Conservation (phyloP, 2,113 vertebrate species). For the Deroptyus accipitrinus region DNA sequence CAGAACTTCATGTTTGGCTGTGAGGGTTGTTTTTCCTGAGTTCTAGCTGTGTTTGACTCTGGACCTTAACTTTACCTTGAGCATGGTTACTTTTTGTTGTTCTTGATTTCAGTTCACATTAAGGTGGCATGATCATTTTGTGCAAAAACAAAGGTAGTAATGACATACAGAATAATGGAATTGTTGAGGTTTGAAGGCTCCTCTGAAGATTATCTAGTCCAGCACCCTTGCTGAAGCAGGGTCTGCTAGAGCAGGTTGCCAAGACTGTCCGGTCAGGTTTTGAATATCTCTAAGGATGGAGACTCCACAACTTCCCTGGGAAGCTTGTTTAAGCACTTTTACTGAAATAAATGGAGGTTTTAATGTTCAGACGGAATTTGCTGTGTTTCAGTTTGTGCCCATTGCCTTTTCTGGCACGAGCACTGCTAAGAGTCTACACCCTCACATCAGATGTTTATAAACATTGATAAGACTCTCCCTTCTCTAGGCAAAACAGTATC, state of each 20-base stretch:
- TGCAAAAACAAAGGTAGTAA: background rate
- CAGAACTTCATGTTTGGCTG: background rate
- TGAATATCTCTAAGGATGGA: background rate
- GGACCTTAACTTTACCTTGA: background rate
- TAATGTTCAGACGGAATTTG: background rate
- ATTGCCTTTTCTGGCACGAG: background rate
- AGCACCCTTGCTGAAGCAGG: background rate
- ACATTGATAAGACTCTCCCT: background rate
- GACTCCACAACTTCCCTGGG: background rate
- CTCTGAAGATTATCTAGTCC: background rate
- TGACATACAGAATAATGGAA: background rate
- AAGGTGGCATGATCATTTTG: fast-evolving
- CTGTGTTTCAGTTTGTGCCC: background rate
- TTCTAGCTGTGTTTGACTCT: background rate
- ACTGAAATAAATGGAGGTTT: fast-evolving
- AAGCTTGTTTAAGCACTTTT: background rate
- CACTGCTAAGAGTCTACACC: background rate
- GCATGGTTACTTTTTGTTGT: background rate
- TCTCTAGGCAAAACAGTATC: background rate
- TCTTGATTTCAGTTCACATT: background rate
- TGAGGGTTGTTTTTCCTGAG: fast-evolving
- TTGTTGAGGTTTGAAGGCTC: background rate
- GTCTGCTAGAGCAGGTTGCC: background rate
- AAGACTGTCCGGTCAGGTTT: background rate
- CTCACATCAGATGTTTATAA: background rate